phyloP scores from a whole-genome alignment of 2,113 vertebrate species.

The Cyanoramphus novaezelandiae region DNA sequence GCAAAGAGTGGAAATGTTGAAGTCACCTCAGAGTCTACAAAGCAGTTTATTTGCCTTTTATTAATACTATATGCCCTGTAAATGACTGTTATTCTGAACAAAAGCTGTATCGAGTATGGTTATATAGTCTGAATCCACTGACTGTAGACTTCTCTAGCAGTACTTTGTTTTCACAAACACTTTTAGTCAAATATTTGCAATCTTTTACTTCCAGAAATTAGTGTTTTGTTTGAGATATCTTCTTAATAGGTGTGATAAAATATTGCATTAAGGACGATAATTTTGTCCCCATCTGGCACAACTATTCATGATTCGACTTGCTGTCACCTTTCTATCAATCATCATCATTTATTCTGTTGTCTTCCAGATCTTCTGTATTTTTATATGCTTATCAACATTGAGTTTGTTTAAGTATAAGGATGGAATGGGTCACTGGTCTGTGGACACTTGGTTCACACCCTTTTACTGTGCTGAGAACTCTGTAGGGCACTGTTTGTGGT shows the following conservation, averaged over 20 bases:
- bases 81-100: neutral
- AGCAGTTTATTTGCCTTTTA: constrained; percentile 8
- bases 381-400: neutral
- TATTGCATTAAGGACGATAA: neutral
- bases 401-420: neutral
- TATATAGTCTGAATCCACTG: neutral
- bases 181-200: neutral
- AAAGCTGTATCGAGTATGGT: neutral
- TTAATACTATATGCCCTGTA: neutral
- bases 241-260: neutral
- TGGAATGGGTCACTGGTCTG: neutral
- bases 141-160: neutral
- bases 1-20: neutral
- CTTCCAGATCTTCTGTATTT: neutral
- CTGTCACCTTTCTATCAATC: neutral
- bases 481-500: neutral
- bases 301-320: neutral
- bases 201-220: neutral
- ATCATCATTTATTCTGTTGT: neutral
- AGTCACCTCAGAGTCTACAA: neutral
- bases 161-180: neutral
- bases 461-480: neutral
- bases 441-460: neutral
- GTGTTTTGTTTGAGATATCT: neutral
- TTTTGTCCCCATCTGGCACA: neutral